phyloP scores from a whole-genome alignment of 2,113 vertebrate species.

The Chaetorhynchus papuensis region DNA sequence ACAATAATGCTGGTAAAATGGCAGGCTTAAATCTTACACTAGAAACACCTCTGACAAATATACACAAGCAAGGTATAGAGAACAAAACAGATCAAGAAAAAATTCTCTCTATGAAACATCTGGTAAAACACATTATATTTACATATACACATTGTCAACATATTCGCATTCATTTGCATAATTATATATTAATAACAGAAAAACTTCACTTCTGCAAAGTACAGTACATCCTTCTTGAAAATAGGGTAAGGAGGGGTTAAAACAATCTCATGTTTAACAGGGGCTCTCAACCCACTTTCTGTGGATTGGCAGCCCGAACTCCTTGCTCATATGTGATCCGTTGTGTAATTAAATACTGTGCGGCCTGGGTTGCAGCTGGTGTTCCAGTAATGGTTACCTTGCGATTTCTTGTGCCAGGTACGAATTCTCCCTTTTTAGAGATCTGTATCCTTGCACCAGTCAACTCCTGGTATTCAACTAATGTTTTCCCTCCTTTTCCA shows the following conservation, averaged over 20 bases:
- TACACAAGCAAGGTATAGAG: constrained; percentile 87
- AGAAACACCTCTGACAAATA: constrained; percentile 89
- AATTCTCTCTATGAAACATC: constrained; percentile 88
- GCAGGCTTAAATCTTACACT: constrained; percentile 91
- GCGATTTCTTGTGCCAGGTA: constrained; percentile 88
- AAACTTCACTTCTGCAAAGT: constrained; percentile 91
- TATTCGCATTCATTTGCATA: constrained; percentile 93
- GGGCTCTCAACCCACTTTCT: constrained; percentile 85
- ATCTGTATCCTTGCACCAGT: constrained; percentile 91
- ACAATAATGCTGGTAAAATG: constrained; percentile 93
- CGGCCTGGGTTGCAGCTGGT: constrained; percentile 86
- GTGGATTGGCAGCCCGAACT: constrained; percentile 86
- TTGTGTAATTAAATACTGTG: constrained; percentile 89
- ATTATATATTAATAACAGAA: constrained; percentile 92
- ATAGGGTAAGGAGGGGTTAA: constrained; percentile 82
- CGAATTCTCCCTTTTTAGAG: constrained; percentile 89
- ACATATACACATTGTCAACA: constrained; percentile 92
- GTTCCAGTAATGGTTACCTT: constrained; percentile 90
- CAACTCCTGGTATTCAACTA: constrained; percentile 90
- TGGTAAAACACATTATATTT: constrained; percentile 92
- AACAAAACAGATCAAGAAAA: constrained; percentile 89
- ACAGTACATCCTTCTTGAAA: constrained; percentile 92
- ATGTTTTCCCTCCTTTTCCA: constrained; percentile 88
- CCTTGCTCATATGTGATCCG: constrained; percentile 90
- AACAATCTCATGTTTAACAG: constrained; percentile 74